A percentile compares a stretch with the other conserved stretches of the same genome.
Conservation (phyloP, 2,888 invertebrate genomes). For the Acleris sparsana region DNA sequence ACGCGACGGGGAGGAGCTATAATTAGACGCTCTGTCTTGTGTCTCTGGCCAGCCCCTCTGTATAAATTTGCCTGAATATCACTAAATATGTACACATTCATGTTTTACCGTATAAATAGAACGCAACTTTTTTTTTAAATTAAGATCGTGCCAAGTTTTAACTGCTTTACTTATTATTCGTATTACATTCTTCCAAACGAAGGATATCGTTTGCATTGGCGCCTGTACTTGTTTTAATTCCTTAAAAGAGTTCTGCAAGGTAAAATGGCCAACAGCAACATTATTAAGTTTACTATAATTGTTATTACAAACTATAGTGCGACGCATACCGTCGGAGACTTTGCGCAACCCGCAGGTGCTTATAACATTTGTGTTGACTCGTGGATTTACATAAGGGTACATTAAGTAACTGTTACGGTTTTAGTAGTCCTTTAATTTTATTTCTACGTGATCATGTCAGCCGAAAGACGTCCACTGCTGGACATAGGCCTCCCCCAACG, state of each 20-base stretch:
- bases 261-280: background rate
- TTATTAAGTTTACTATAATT: background rate
- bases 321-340: constrained; percentile 49
- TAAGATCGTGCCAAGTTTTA: background rate
- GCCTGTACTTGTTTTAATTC: constrained; percentile 2
- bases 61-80: constrained; percentile 41
- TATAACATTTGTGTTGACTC: constrained; percentile 44
- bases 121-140: constrained; percentile 8
- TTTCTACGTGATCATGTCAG: no score
- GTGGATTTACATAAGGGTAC: constrained; percentile 44
- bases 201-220: background rate
- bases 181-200: background rate
- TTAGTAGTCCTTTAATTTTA: constrained; percentile 8
- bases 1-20: constrained; percentile 66
- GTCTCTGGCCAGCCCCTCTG: constrained; percentile 58
- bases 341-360: constrained; percentile 47
- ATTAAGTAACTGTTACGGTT: constrained; percentile 42
- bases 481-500: no score
- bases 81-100: constrained; percentile 31
- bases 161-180: background rate
- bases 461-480: no score
- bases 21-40: constrained; percentile 68
- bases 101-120: constrained; percentile 30
- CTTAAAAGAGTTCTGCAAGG: background rate
- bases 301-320: constrained; percentile 41